Conservation (phyloP, 2,113 vertebrate species). For the Austrofundulus limnaeus region DNA sequence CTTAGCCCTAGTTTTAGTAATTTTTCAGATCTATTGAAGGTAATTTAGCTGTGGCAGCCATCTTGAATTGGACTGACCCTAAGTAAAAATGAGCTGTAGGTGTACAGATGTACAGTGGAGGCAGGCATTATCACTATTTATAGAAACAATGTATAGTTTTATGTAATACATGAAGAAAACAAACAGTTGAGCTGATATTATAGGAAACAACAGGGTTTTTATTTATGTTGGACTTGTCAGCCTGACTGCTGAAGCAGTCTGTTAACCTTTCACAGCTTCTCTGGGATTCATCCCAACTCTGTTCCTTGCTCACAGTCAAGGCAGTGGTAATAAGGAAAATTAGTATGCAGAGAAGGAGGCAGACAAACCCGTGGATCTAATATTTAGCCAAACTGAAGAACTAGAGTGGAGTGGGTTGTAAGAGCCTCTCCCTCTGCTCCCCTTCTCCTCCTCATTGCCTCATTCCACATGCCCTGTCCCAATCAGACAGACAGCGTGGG, state of each 20-base stretch:
- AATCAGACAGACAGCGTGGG: conserved; percentile 66
- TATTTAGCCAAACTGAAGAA: conserved; percentile 57
- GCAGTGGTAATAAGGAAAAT: conserved; percentile 65
- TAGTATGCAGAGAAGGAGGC: conserved; percentile 73
- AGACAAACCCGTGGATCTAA: conserved; percentile 66
- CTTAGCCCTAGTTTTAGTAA: too few relatives aligned
- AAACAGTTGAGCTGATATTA: background rate
- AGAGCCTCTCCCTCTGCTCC: conserved; percentile 26
- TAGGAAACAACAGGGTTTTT: background rate
- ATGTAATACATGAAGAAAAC: too few relatives aligned
- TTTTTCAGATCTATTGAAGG: too few relatives aligned
- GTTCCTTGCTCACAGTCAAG: conserved; percentile 54
- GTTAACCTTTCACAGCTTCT: conserved; percentile 37
- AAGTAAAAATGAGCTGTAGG: too few relatives aligned
- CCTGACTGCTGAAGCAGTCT: conserved; percentile 38
- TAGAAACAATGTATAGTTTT: too few relatives aligned
- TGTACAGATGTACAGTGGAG: too few relatives aligned
- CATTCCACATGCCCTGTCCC: conserved; percentile 59
- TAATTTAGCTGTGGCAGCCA: too few relatives aligned
- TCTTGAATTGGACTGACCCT: too few relatives aligned
- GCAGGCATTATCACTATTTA: too few relatives aligned
- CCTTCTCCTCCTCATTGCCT: conserved; percentile 39
- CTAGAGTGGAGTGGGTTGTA: conserved; percentile 35
- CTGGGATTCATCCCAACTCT: conserved; percentile 35
- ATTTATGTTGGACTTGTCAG: background rate